These are phyloP conservation scores for Megaleporinus macrocephalus DNA, from an alignment of 2,113 vertebrate species.

Conservation along the genomic window DNA sequence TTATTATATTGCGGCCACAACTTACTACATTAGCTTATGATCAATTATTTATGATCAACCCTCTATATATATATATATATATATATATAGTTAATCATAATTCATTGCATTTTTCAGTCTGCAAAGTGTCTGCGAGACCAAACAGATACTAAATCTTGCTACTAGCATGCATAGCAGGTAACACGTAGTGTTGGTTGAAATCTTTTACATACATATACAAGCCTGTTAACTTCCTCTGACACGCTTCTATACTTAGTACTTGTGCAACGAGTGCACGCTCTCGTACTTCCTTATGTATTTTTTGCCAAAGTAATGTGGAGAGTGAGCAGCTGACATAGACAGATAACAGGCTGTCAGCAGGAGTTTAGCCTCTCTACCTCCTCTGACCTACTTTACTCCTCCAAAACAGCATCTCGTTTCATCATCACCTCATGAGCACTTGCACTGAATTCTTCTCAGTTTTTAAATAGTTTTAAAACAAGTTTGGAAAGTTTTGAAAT, in stretches of 20 bases:
- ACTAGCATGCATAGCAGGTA: not conserved
- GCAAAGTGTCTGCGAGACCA: not conserved
- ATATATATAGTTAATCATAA: no score
- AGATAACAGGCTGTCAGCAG: slow-evolving; percentile 19
- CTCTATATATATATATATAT: no score
- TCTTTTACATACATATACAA: not conserved
- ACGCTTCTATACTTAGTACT: not conserved
- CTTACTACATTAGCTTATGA: no score
- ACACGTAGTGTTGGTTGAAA: not conserved
- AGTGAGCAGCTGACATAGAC: slow-evolving; percentile 26
- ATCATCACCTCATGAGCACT: not conserved
- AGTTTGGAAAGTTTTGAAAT: no score
- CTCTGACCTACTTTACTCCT: not conserved
- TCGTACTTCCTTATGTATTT: not conserved
- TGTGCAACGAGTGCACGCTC: not conserved
- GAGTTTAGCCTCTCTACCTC: not conserved
- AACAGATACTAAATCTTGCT: not conserved
- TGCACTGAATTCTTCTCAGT: no score
- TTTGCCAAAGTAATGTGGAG: slow-evolving; percentile 9
- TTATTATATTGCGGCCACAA: no score
- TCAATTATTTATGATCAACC: no score
- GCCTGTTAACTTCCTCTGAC: no score
- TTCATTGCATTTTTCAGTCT: not conserved
- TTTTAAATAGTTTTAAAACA: no score
- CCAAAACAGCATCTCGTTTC: not conserved